These are phyloP conservation scores for Entomobrya multifasciata DNA, from an alignment of 2,888 invertebrate species.

Conservation along the genomic window DNA sequence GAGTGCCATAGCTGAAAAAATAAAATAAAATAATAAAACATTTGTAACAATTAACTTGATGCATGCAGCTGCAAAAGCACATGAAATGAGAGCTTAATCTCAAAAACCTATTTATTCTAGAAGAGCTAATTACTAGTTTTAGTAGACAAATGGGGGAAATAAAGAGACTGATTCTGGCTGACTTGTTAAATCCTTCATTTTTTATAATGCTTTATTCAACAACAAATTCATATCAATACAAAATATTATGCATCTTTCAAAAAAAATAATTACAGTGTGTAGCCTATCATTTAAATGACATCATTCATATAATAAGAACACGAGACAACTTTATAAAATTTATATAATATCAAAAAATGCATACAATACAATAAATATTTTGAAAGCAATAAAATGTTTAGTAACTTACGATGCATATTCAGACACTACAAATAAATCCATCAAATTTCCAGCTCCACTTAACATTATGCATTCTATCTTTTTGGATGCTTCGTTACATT, in stretches of 20 bases:
- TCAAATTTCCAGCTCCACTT: conserved; percentile 55
- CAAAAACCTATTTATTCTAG: too few relatives aligned
- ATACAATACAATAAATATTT: not conserved
- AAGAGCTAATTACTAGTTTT: too few relatives aligned
- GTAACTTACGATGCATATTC: conserved; percentile 59
- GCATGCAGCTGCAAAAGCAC: too few relatives aligned
- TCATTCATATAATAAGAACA: too few relatives aligned
- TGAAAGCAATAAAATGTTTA: not conserved
- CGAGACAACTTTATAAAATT: not conserved
- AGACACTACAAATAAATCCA: conserved; percentile 65
- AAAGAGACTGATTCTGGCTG: not conserved
- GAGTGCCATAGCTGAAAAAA: conserved; percentile 53
- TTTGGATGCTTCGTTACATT: conserved; percentile 37
- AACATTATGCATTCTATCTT: conserved; percentile 57
- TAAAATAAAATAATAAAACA: conserved; percentile 37
- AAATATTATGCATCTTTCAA: conserved; percentile 1
- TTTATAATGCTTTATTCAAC: not conserved
- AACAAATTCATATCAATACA: not conserved
- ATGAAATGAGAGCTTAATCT: too few relatives aligned
- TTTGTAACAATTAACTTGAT: not conserved
- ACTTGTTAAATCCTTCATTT: not conserved
- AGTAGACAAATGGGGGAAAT: not conserved
- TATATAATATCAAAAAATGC: not conserved
- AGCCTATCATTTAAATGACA: not conserved
- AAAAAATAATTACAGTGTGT: not conserved